Percentiles rank a stretch among this genome's conserved stretches.
Conservation (phyloP, 1,140 invertebrate species). For the Drosophila azteca region DNA sequence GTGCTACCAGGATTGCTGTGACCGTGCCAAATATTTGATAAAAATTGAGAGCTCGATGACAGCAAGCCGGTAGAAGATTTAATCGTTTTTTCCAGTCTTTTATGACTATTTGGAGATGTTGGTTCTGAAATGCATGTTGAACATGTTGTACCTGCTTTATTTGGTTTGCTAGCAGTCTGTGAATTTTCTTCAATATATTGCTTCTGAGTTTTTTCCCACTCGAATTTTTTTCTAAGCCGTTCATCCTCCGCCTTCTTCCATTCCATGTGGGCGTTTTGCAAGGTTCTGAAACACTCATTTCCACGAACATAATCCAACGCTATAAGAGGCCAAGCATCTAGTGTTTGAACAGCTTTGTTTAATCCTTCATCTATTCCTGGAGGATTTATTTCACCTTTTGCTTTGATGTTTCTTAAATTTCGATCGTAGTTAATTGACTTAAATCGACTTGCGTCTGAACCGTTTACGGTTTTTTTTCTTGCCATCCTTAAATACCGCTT, state of each 20-base stretch:
- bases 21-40: slow-evolving; percentile 87
- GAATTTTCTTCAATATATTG: slow-evolving; percentile 1
- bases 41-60: slow-evolving; percentile 86
- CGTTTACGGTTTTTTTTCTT: slow-evolving; percentile 92
- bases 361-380: slow-evolving; percentile 89
- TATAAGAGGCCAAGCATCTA: slow-evolving; percentile 88
- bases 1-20: slow-evolving; percentile 20
- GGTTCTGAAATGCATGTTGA: slow-evolving; percentile 43
- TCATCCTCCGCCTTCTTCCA: slow-evolving; percentile 64
- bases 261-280: slow-evolving; percentile 56
- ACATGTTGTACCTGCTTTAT: not conserved
- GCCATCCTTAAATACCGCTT: slow-evolving; percentile 93
- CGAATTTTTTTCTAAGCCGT: slow-evolving; percentile 50
- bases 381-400: slow-evolving; percentile 89
- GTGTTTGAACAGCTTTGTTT: slow-evolving; percentile 90
- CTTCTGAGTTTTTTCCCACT: slow-evolving; percentile 43
- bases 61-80: slow-evolving; percentile 63
- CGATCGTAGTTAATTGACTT: slow-evolving; percentile 95
- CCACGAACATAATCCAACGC: slow-evolving; percentile 69
- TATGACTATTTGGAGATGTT: slow-evolving; percentile 59
- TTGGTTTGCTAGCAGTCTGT: not conserved
- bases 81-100: slow-evolving; percentile 32
- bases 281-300: slow-evolving; percentile 42
- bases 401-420: slow-evolving; percentile 92
- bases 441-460: slow-evolving; percentile 89